Base-by-base conservation (phyloP, 1,140 invertebrate species). In the Grapholita molesta region DNA sequence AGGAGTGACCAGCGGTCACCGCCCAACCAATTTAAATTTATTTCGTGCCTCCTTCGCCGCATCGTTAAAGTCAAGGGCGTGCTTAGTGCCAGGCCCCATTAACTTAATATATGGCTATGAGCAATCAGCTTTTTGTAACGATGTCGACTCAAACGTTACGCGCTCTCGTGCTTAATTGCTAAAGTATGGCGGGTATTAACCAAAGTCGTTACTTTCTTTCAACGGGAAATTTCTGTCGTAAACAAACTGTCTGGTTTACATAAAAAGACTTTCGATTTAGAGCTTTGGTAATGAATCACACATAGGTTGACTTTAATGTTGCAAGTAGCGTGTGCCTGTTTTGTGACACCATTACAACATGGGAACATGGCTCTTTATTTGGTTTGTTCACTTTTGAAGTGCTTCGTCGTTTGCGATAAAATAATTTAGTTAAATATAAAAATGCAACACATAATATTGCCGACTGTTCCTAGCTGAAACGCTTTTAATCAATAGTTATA, bases 61-160 rank as follows among this genome's bases (percentile, higher is more conserved):
- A 77, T 85, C 80, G 80, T 83, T 85, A 83, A 76, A 82, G 71
- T 80, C 75, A 82, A 85, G 83, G 79, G 80, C 77, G 73, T 77
- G 74, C 73, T 83, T 81, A 83, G 79, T 80, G 77, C 79, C 75
- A 81, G 77, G 71, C 70, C 70, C 79, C 75, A 82, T 82, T 82
- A 84, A 76, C 72, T 76, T 78, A 80, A 84, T 83, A 78, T 79
- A 80, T 80, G 79, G 71, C 73, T 76, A 77, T 72, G 72, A 76
- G 75, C 72, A 78, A 78, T 79, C 72, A 73, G 71, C 72, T 82
- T 82, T 84, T 82, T 82, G 80, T 80, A 77, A 73, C 68, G 66
- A 72, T 71, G 72, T 57, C 69, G 64, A 74, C 64, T 69, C 72
- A 70, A 73, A 70, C 68, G 66, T 64, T 65, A 69, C 70, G 68